Evolutionary conservation across 2,797 vertebrate species (phyloP).

Genomic region (Jordanella pulchra): DNA sequence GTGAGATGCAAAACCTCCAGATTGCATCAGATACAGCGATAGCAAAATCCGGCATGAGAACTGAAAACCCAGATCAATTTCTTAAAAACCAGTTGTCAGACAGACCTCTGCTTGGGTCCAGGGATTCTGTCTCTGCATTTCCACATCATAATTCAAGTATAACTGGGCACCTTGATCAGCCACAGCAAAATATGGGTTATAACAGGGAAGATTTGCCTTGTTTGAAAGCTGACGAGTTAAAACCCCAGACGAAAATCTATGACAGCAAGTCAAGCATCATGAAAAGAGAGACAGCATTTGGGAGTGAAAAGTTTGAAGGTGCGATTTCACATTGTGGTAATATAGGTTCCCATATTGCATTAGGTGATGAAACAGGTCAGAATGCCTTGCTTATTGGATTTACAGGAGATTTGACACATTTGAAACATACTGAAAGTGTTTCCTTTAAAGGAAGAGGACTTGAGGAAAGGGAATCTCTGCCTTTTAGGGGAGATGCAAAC

Average conservation of each 20-base stretch:
- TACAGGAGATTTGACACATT: not conserved
- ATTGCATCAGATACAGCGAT: conserved; percentile 13
- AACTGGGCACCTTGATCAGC: conserved; percentile 3
- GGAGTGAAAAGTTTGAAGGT: conserved; percentile 14
- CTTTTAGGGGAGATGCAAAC: conserved; percentile 23
- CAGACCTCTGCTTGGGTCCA: conserved; percentile 14
- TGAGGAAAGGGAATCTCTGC: conserved; percentile 19
- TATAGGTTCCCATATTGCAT: conserved; percentile 18
- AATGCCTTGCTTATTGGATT: conserved; percentile 15
- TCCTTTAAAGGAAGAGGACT: not conserved
- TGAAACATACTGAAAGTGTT: not conserved
- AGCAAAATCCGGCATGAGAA: conserved; percentile 13
- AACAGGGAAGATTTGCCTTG: conserved; percentile 17
- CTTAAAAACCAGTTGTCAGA: conserved; percentile 10
- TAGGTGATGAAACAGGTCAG: conserved; percentile 14
- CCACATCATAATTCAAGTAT: conserved; percentile 14
- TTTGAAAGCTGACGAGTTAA: conserved; percentile 17
- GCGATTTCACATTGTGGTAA: conserved; percentile 12
- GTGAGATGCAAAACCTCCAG: conserved; percentile 20
- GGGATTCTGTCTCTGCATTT: conserved; percentile 4
- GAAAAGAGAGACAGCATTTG: conserved; percentile 14
- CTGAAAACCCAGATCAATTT: conserved; percentile 17
- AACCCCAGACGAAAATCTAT: conserved; percentile 16
- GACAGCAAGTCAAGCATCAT: conserved; percentile 11
- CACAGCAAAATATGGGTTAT: conserved; percentile 9